Evolutionary conservation across 2,113 vertebrate species (phyloP).

Genomic region (Rhinoderma darwinii): DNA sequence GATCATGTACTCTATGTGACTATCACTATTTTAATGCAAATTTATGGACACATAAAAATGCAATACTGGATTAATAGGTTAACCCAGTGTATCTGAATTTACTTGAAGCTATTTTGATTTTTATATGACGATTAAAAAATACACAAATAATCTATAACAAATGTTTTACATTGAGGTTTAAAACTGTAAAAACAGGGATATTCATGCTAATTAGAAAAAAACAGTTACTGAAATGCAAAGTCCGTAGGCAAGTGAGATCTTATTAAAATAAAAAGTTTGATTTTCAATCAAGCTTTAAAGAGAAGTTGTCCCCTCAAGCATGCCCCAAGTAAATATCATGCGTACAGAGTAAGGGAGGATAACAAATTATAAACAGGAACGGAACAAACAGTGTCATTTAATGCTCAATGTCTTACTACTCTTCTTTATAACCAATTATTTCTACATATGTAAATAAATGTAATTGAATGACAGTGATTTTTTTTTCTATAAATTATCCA

Average conservation of each 20-base stretch:
- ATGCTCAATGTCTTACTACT: not conserved
- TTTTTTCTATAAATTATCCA: too few relatives aligned
- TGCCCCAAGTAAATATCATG: constrained; percentile 27
- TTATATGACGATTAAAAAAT: not conserved
- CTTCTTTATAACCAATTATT: not conserved
- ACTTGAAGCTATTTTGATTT: not conserved
- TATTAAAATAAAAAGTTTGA: constrained; percentile 23
- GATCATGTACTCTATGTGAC: too few relatives aligned
- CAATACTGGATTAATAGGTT: too few relatives aligned
- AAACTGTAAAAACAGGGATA: not conserved
- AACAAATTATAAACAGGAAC: constrained; percentile 7
- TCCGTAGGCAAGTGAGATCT: constrained; percentile 31
- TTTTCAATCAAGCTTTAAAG: constrained; percentile 40
- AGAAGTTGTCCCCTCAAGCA: constrained; percentile 38
- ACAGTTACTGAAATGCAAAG: not conserved
- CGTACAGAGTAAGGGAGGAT: not conserved
- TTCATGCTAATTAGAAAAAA: not conserved
- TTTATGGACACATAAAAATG: too few relatives aligned
- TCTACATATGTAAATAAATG: not conserved
- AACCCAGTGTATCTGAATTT: too few relatives aligned
- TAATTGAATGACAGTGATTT: too few relatives aligned
- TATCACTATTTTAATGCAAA: too few relatives aligned
- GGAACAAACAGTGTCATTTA: not conserved
- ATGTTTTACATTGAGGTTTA: not conserved
- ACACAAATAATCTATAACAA: not conserved